phyloP scores from a whole-genome alignment of 1,140 invertebrate genomes.

The Conus ventricosus region DNA sequence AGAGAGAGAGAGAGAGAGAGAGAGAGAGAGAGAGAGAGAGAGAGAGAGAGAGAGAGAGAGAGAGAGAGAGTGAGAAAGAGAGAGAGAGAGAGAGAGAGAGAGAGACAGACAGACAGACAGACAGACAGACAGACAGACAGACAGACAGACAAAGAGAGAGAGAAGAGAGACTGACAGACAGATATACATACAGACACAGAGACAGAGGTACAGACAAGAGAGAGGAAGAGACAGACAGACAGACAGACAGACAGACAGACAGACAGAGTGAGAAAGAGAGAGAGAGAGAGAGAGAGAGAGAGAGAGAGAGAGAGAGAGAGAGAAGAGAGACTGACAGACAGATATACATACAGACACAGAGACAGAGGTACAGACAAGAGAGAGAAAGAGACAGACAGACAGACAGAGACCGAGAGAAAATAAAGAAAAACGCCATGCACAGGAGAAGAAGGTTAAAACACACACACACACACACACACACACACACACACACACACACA shows the following conservation, averaged over 20 bases:
- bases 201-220: no score
- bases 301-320: background rate
- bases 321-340: background rate
- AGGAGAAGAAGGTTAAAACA: no score
- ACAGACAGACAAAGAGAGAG: background rate
- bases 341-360: background rate
- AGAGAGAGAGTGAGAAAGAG: background rate
- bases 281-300: background rate
- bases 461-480: no score
- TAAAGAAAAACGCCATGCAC: no score
- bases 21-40: background rate
- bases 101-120: background rate
- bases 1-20: background rate
- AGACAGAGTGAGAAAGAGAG: background rate
- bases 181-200: no score
- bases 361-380: background rate
- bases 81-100: background rate
- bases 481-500: no score
- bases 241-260: background rate
- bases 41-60: background rate
- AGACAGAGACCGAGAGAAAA: background rate
- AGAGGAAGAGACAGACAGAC: background rate
- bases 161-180: background rate
- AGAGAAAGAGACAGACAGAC: background rate
- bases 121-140: background rate